A percentile compares a stretch with the other conserved stretches of the same genome.
Evolutionary conservation across 2,888 invertebrate genomes (phyloP).

Genomic region (Ophion slaviceki): DNA sequence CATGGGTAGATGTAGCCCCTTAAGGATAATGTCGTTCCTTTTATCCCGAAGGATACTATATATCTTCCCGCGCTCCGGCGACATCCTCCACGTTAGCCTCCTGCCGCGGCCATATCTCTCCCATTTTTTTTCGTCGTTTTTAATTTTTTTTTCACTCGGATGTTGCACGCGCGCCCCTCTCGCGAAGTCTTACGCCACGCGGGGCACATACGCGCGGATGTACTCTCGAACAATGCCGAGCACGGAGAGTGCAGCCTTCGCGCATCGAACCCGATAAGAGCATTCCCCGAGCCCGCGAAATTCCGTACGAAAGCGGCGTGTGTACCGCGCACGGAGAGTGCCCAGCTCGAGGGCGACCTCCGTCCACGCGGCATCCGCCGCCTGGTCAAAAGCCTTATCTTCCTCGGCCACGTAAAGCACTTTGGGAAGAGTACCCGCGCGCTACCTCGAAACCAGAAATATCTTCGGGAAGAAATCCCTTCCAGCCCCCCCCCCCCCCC

Average conservation of each 20-base stretch:
- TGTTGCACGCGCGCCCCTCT: constrained; percentile 34
- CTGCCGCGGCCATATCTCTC: constrained; percentile 23
- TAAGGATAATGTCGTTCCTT: constrained; percentile 23
- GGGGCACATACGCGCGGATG: constrained; percentile 24
- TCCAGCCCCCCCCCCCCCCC: no score
- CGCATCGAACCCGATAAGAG: constrained; percentile 52
- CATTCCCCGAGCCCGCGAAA: constrained; percentile 58
- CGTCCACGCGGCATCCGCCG: constrained; percentile 58
- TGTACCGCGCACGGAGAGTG: constrained; percentile 1
- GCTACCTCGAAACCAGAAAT: constrained; percentile 65
- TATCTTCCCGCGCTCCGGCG: constrained; percentile 3
- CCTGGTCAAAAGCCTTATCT: constrained; percentile 63
- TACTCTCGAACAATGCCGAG: constrained; percentile 60
- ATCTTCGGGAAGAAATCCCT: constrained; percentile 64
- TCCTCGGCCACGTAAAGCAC: constrained; percentile 70
- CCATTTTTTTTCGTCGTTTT: constrained; percentile 21
- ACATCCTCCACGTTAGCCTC: constrained; percentile 7
- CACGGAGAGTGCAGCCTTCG: constrained; percentile 33
- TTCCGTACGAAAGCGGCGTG: constrained; percentile 41
- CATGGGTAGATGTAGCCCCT: constrained; percentile 14
- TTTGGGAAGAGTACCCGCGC: constrained; percentile 66
- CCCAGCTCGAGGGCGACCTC: constrained; percentile 32
- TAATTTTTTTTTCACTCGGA: neutral
- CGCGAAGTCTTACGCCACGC: constrained; percentile 27
- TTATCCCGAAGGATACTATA: constrained; percentile 30